Percentiles rank a stretch among this genome's conserved stretches.
Conservation (phyloP, 2,113 vertebrate genomes). For the Rhea pennata region DNA sequence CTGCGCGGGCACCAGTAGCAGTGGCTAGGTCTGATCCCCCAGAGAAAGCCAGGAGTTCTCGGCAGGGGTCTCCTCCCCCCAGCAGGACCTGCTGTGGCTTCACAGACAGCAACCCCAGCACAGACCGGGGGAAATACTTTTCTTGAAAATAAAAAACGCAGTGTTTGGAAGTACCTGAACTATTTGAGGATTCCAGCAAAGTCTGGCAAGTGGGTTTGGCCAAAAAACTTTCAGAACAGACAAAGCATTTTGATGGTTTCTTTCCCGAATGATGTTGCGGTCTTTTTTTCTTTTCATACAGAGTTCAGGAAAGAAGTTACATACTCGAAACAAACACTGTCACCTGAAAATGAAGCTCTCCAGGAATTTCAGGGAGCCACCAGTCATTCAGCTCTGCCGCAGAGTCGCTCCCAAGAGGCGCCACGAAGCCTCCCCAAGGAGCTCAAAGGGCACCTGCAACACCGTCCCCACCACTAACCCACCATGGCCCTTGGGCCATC, state of each 20-base stretch:
- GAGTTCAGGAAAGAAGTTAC: not conserved
- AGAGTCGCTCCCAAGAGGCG: not conserved
- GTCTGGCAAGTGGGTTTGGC: not conserved
- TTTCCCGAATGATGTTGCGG: not conserved
- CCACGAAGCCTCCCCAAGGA: not conserved
- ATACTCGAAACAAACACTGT: not conserved
- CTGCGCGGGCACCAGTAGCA: not conserved
- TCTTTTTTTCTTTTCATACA: not conserved
- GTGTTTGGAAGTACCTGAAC: not conserved
- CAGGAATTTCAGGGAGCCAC: not conserved
- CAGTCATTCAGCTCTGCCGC: rapidly evolving
- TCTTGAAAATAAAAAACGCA: not conserved
- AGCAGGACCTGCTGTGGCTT: too few species aligned
- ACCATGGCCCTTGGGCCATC: not conserved
- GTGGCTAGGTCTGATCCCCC: not conserved
- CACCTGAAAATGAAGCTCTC: not conserved
- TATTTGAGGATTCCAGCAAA: not conserved
- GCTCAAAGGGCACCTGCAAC: not conserved
- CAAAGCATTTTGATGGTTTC: not conserved
- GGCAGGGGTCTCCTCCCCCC: not conserved
- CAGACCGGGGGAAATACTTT: not conserved
- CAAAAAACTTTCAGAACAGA: not conserved
- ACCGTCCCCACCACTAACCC: not conserved
- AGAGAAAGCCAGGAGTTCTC: not conserved
- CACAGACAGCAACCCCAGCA: not conserved